Percentiles rank a stretch among this genome's conserved stretches.
Conservation (phyloP, 2,888 invertebrate species). For the Colletes collaris region DNA sequence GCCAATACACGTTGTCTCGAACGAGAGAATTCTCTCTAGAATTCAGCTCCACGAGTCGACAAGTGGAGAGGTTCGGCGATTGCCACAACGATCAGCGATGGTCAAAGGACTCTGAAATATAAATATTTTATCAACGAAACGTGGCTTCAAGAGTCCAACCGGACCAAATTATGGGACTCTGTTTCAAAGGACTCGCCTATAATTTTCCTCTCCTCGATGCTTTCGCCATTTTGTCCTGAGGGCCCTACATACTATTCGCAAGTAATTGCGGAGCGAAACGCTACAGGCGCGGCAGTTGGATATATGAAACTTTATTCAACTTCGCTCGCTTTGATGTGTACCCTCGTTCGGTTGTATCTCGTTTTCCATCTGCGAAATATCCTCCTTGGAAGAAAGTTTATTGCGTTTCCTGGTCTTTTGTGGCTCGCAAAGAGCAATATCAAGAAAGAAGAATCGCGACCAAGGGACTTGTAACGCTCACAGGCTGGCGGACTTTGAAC, state of each 20-base stretch:
- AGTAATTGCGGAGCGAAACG: slow-evolving; percentile 13
- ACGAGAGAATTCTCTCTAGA: neutral
- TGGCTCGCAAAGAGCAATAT: slow-evolving; percentile 23
- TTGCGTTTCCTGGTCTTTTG: slow-evolving; percentile 40
- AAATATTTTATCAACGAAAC: neutral
- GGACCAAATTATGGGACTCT: too few species aligned
- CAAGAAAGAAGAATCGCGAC: slow-evolving; percentile 10
- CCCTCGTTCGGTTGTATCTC: slow-evolving; percentile 19
- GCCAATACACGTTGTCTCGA: slow-evolving; percentile 3
- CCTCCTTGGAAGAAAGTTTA: slow-evolving; percentile 28
- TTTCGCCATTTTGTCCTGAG: too few species aligned
- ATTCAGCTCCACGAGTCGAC: neutral
- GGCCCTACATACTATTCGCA: too few species aligned
- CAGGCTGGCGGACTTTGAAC: neutral
- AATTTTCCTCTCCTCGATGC: too few species aligned
- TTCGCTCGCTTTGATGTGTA: slow-evolving; percentile 27
- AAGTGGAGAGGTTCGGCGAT: slow-evolving; percentile 5
- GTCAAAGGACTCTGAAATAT: neutral
- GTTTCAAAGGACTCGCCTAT: too few species aligned
- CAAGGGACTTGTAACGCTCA: neutral
- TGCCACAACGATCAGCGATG: neutral
- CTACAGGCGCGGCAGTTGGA: neutral
- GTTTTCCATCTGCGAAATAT: slow-evolving; percentile 11
- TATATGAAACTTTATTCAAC: slow-evolving; percentile 35
- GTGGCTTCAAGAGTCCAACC: neutral